Conservation (phyloP, 2,113 vertebrate species). For the Esox niger region DNA sequence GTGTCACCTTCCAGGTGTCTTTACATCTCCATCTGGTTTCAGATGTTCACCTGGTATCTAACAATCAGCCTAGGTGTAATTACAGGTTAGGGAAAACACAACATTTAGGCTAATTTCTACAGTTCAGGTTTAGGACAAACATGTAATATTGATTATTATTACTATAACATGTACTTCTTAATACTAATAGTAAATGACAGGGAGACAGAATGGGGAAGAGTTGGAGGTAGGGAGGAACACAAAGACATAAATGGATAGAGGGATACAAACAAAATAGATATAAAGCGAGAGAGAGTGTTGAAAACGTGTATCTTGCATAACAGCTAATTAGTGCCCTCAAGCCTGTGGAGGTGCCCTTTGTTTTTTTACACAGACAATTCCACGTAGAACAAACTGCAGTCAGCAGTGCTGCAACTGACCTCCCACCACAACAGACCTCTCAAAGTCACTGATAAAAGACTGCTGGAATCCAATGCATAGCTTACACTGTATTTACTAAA, state of each 20-base stretch:
- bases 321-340: constrained; percentile 4
- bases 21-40: no score
- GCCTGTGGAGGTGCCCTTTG: constrained; percentile 10
- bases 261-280: not conserved
- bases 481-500: no score
- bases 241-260: not conserved
- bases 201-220: not conserved
- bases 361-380: not conserved
- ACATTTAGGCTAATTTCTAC: no score
- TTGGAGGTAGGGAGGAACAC: not conserved
- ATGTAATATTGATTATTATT: no score
- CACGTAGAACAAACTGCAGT: not conserved
- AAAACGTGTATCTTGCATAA: constrained; percentile 21
- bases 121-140: no score
- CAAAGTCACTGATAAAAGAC: no score
- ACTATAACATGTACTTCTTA: no score
- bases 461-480: no score
- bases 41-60: no score
- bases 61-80: no score
- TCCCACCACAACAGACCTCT: not conserved
- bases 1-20: not conserved
- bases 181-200: no score
- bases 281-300: constrained; percentile 21
- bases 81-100: no score
- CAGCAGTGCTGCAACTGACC: not conserved